phyloP scores from a whole-genome alignment of 2,113 vertebrate species.

The Leiothrix lutea region DNA sequence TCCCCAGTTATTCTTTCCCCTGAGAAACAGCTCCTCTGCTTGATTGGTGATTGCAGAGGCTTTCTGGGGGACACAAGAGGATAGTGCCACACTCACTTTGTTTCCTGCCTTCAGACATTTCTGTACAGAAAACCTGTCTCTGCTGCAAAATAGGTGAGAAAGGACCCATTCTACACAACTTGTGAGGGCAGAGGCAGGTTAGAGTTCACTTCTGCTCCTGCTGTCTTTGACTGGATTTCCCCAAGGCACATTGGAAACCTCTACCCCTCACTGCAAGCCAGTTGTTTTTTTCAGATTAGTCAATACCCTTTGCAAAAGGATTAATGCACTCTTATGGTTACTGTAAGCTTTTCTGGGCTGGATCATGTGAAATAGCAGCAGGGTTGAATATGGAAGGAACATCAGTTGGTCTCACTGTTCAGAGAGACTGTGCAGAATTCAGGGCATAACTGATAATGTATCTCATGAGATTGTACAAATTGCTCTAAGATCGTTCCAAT shows the following conservation, averaged over 20 bases:
- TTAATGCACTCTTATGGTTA: not conserved
- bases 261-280: not conserved
- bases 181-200: not conserved
- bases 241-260: not conserved
- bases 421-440: not conserved
- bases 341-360: not conserved
- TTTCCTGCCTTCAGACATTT: not conserved
- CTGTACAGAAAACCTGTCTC: not conserved
- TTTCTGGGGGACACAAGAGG: not conserved
- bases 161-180: not conserved
- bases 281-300: not conserved
- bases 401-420: not conserved
- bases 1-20: not conserved
- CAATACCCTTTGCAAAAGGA: not conserved
- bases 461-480: slow-evolving; percentile 43
- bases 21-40: not conserved
- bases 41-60: not conserved
- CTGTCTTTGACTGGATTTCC: not conserved
- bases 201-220: not conserved
- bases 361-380: not conserved
- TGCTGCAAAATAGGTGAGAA: not conserved
- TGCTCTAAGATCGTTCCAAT: not conserved
- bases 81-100: not conserved
- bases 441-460: not conserved
- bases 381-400: not conserved